Evolutionary conservation across 2,113 vertebrate genomes (phyloP).

Genomic region (Cochlearius cochlearius): DNA sequence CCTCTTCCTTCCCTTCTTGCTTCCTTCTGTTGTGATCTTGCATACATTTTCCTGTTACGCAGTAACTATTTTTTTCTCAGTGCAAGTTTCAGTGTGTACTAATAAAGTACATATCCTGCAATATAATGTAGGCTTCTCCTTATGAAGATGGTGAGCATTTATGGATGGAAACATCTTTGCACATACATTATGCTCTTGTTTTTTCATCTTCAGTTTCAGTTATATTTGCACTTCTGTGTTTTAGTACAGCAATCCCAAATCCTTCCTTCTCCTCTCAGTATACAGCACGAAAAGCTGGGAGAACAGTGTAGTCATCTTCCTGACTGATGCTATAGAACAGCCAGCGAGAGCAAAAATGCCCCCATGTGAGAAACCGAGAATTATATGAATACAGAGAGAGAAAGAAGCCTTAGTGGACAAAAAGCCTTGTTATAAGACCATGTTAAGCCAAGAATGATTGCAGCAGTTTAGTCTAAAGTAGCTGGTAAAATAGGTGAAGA

Average conservation of each 20-base stretch:
- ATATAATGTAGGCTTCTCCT: neutral
- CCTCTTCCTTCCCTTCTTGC: neutral
- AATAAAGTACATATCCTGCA: neutral
- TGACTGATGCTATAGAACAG: neutral
- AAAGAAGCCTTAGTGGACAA: neutral
- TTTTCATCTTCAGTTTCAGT: neutral
- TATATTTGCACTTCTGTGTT: neutral
- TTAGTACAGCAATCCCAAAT: neutral
- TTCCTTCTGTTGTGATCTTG: neutral
- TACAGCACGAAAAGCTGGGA: neutral
- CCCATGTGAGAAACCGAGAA: neutral
- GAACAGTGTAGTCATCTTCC: neutral
- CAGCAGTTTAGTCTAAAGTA: neutral
- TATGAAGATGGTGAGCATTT: neutral
- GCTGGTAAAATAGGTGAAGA: neutral
- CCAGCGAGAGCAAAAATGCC: neutral
- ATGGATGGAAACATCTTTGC: neutral
- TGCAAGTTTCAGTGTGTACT: neutral
- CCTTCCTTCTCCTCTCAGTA: neutral
- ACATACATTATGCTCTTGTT: neutral
- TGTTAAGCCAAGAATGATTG: neutral
- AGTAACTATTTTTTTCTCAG: neutral
- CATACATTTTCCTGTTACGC: neutral
- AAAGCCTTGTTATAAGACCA: neutral
- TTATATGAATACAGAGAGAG: neutral